phyloP scores from a whole-genome alignment of 37 sponge, comb jelly and placozoan species.

The Dysidea cf. avara region DNA sequence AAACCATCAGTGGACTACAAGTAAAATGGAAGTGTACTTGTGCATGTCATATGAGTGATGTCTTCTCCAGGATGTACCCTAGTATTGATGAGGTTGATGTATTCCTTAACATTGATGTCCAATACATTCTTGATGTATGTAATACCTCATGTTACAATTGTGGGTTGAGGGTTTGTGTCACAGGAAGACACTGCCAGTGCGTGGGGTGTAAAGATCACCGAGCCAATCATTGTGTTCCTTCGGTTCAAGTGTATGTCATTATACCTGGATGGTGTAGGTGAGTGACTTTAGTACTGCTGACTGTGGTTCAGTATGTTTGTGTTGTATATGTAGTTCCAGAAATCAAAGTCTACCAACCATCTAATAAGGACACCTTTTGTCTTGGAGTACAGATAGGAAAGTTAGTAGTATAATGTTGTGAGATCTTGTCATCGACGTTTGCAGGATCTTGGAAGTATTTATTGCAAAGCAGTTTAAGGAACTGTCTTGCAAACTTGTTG shows the following conservation, averaged over 20 bases:
- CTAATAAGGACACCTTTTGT: slow-evolving; percentile 2
- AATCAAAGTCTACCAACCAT: slow-evolving; percentile 10
- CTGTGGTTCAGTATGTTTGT: neutral
- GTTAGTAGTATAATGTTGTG: neutral
- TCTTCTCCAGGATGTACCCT: slow-evolving; percentile 45
- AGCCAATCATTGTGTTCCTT: slow-evolving; percentile 53
- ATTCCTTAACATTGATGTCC: slow-evolving; percentile 64
- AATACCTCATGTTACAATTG: neutral
- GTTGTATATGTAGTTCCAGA: neutral
- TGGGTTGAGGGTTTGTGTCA: neutral
- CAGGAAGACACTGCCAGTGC: slow-evolving; percentile 67
- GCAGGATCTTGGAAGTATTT: slow-evolving; percentile 59
- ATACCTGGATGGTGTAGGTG: slow-evolving; percentile 69
- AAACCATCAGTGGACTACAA: slow-evolving; percentile 34
- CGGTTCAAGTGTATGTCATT: slow-evolving; percentile 48
- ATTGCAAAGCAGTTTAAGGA: slow-evolving; percentile 47
- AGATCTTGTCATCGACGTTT: neutral
- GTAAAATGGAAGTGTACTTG: slow-evolving; percentile 1
- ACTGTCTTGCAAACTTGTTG: slow-evolving; percentile 17
- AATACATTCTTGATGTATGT: slow-evolving; percentile 61
- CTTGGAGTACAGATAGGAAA: slow-evolving; percentile 22
- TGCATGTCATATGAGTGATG: neutral
- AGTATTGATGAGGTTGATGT: slow-evolving; percentile 79
- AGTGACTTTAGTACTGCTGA: neutral
- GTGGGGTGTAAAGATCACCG: slow-evolving; percentile 60